These are phyloP conservation scores for Actinemys pallida DNA, from an alignment of 2,113 vertebrate genomes.

Conservation along the genomic window DNA sequence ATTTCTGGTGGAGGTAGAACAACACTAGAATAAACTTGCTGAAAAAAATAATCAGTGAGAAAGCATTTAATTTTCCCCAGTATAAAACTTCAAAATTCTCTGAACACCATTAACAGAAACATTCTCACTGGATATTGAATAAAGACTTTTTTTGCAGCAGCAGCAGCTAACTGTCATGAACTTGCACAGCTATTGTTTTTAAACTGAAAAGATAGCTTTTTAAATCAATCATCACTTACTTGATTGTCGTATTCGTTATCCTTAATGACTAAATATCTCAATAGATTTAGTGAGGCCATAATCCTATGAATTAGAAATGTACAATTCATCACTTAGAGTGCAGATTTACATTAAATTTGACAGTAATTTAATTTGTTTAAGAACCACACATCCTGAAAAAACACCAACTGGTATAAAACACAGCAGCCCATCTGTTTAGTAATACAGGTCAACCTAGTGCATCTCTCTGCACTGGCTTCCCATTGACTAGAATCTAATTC, in stretches of 20 bases:
- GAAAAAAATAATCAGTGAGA: not conserved
- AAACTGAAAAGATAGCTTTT: not conserved
- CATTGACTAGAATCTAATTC: not conserved
- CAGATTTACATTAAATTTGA: not conserved
- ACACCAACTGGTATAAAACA: not conserved
- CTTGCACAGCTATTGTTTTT: not conserved
- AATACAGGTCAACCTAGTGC: not conserved
- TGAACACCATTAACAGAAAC: not conserved
- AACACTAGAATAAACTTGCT: not conserved
- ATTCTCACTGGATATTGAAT: not conserved
- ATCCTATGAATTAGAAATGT: constrained; percentile 83
- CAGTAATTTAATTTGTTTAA: not conserved
- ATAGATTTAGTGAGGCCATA: constrained; percentile 93
- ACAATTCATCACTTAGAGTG: constrained; percentile 15
- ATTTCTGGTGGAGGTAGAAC: not conserved
- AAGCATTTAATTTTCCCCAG: not conserved
- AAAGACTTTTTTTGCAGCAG: not conserved
- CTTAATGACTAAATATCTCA: constrained; percentile 91
- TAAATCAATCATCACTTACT: constrained; percentile 80
- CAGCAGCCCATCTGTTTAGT: not conserved
- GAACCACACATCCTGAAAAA: not conserved
- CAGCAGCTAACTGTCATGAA: not conserved
- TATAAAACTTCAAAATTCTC: not conserved
- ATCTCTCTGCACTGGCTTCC: fast-evolving
- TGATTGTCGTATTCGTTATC: constrained; percentile 87